Evolutionary conservation across 2,797 vertebrate genomes (phyloP), one percentile per base, ranked within the genome.

Genomic region (Synanceia verrucosa): DNA sequence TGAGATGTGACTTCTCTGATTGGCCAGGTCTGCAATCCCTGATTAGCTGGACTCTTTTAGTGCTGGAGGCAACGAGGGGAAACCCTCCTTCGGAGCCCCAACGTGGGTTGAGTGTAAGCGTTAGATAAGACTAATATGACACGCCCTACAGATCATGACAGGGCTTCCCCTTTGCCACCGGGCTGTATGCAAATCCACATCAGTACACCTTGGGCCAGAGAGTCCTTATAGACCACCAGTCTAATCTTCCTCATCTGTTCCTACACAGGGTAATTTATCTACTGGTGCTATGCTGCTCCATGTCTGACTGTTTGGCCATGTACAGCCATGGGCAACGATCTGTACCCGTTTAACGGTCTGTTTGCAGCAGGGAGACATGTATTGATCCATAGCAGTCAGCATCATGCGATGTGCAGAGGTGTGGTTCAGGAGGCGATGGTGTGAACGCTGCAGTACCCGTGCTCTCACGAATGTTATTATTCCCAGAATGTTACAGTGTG

Each of bases 121-220:
- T 36, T 53, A 93, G 94, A 95, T 95, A 94, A 94, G 85, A 71
- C 70, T 29, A 43, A 65, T 31, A 61, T 12, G 91, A 70, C 91
- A 89, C 92, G 52, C 92, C 94, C 93, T 73, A 11, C 52, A 78
- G 26, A 77, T 78, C 51, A 51, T 60, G 60, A 66, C 70, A 71
- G 83, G 89, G 85, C 67, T 91, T 87, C 83, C 83, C 80, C 75
- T 24, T 46, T 14, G 70, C 79, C 84, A 61, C 70, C 34, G n/a
- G 69, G 33, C 81, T 66, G 37, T 61, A 63, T 59, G 60, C 67
- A 82, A 62, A 77, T 70, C 56, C 43, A 82, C 50, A 33, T 73
- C 13, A 72, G 29, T 65, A 58, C 66, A 73, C 53, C 60, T 70
- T 62, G 52, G 66, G 58, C 64, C 55, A 72, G 70, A 68, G 61